phyloP scores from a whole-genome alignment of 2,888 invertebrate genomes.

The Colostygia pectinataria region DNA sequence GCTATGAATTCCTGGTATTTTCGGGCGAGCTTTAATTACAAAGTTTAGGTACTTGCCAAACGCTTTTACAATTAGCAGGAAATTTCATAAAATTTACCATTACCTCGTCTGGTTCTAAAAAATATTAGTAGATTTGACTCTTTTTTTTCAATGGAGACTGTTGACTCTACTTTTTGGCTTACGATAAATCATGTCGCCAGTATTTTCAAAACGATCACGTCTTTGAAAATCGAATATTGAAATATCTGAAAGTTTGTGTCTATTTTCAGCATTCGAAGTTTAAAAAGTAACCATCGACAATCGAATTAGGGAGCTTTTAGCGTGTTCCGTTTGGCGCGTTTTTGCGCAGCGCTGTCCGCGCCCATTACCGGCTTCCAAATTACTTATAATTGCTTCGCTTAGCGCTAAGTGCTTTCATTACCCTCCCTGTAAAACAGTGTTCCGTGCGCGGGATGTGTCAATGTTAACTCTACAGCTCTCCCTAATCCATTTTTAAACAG shows the following conservation, averaged over 20 bases:
- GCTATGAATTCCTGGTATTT: constrained; percentile 71
- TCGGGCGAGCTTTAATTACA: constrained; percentile 71
- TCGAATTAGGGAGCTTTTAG: constrained; percentile 82
- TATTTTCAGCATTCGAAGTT: constrained; percentile 56
- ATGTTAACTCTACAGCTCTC: constrained; percentile 53
- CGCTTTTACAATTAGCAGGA: constrained; percentile 56
- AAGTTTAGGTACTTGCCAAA: constrained; percentile 43
- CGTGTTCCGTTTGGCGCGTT: constrained; percentile 78
- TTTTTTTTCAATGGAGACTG: too few species aligned
- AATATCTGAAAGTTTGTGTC: constrained; percentile 36
- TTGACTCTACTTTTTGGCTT: too few species aligned
- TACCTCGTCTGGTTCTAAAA: constrained; percentile 1
- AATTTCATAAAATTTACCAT: constrained; percentile 6
- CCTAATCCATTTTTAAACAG: constrained; percentile 52
- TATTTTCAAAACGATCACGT: too few species aligned
- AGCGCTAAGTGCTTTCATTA: constrained; percentile 82
- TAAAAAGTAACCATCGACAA: constrained; percentile 74
- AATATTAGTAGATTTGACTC: neutral
- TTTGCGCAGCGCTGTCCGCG: constrained; percentile 80
- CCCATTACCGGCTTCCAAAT: constrained; percentile 78
- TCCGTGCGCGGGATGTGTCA: constrained; percentile 55
- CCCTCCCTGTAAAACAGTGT: constrained; percentile 59
- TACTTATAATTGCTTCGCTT: constrained; percentile 83
- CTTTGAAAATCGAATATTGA: neutral
- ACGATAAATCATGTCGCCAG: too few species aligned